phyloP scores from a whole-genome alignment of 2,113 vertebrate species.

The Melanostigma gelatinosum region DNA sequence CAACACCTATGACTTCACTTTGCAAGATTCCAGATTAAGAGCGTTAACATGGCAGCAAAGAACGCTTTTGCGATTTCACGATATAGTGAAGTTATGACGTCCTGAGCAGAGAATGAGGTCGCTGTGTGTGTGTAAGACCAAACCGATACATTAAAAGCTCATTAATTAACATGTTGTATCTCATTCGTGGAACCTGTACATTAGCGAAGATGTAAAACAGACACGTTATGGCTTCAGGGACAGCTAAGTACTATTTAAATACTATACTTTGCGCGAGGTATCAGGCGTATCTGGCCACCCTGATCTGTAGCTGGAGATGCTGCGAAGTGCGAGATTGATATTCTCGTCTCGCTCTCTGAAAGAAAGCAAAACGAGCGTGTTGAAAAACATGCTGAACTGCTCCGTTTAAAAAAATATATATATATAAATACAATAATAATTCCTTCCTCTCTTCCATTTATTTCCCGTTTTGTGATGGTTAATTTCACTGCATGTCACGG shows the following conservation, averaged over 20 bases:
- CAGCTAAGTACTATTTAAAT: neutral
- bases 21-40: neutral
- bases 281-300: neutral
- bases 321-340: neutral
- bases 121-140: neutral
- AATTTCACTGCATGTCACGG: constrained; percentile 6
- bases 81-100: too few species aligned
- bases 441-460: neutral
- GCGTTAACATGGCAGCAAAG: neutral
- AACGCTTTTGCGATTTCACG: neutral
- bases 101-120: too few species aligned
- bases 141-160: neutral
- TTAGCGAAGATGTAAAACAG: neutral
- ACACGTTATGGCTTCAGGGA: neutral
- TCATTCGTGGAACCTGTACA: neutral
- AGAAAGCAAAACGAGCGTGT: neutral
- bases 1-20: neutral
- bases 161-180: neutral
- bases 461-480: neutral
- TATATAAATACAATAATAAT: too few species aligned
- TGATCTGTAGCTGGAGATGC: neutral
- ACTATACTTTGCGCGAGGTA: neutral
- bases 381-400: neutral
- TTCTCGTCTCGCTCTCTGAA: neutral
- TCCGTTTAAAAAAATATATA: neutral